Evolutionary conservation across 2,797 vertebrate species (phyloP).

Genomic region (Paramormyrops hopkinsi): DNA sequence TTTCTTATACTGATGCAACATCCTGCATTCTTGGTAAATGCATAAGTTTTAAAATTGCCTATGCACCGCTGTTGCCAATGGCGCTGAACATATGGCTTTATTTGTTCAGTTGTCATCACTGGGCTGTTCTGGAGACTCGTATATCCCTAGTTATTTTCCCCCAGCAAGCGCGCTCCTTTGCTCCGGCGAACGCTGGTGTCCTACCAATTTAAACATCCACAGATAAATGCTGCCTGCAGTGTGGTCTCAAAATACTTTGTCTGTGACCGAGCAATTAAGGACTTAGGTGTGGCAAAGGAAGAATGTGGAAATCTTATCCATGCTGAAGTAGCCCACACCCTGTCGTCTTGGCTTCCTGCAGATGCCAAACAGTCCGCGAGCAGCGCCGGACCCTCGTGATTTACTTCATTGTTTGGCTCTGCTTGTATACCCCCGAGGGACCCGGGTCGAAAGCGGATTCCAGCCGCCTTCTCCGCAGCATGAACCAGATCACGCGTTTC

Average conservation of each 20-base stretch:
- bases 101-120: not conserved
- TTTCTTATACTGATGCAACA: not conserved
- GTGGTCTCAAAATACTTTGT: conserved; percentile 69
- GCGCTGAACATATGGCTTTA: not conserved
- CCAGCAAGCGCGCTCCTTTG: conserved; percentile 37
- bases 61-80: not conserved
- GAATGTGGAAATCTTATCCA: conserved; percentile 71
- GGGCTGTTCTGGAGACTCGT: not conserved
- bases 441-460: conserved; percentile 13
- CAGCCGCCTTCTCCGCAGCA: not conserved
- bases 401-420: conserved; percentile 43
- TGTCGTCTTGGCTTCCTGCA: conserved; percentile 50
- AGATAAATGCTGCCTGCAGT: conserved; percentile 60
- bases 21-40: not conserved
- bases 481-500: not conserved
- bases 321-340: conserved; percentile 61
- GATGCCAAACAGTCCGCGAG: conserved; percentile 33
- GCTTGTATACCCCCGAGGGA: conserved; percentile 24
- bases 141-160: conserved; percentile 42
- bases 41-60: not conserved
- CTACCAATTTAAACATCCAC: conserved; percentile 65
- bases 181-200: conserved; percentile 54
- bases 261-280: conserved; percentile 73
- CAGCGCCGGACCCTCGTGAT: conserved; percentile 29
- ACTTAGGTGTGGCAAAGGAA: conserved; percentile 73